Evolutionary conservation across 2,797 vertebrate genomes (phyloP).

Genomic region (Peromyscus aztecus): DNA sequence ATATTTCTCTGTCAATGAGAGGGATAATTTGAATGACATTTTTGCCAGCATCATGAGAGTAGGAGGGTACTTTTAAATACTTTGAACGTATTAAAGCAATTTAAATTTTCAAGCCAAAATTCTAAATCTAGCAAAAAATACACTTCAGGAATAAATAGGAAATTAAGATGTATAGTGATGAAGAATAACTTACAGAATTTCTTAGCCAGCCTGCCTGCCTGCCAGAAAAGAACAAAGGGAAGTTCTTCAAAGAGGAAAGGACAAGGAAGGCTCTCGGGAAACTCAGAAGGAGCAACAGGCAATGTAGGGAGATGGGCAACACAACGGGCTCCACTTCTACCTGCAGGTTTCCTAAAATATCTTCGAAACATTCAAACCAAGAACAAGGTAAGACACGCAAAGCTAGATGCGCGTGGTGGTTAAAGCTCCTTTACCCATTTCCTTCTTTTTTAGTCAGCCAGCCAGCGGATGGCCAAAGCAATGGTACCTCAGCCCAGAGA

Average conservation of each 20-base stretch:
- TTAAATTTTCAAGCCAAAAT: background rate
- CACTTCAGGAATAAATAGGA: background rate
- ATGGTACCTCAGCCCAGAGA: background rate
- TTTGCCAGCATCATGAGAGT: background rate
- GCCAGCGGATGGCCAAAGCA: background rate
- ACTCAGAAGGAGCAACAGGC: background rate
- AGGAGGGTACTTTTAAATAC: background rate
- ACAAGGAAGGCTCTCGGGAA: background rate
- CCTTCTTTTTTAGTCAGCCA: background rate
- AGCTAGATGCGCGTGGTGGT: background rate
- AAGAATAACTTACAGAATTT: background rate
- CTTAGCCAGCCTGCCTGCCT: background rate
- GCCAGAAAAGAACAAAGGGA: background rate
- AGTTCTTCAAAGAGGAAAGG: background rate
- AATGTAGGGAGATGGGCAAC: background rate
- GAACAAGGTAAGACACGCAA: slow-evolving; percentile 5
- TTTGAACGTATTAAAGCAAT: slow-evolving; percentile 44
- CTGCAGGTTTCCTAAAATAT: slow-evolving; percentile 29
- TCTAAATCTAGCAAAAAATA: background rate
- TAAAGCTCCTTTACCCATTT: background rate
- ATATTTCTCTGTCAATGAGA: background rate
- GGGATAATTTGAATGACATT: background rate
- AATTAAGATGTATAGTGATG: slow-evolving; percentile 24
- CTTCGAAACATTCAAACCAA: slow-evolving; percentile 20
- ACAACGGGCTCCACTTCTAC: background rate